Evolutionary conservation across 35 echinoderm and acorn worm species (phyloP).

Genomic region (Hemicentrotus pulcherrimus): DNA sequence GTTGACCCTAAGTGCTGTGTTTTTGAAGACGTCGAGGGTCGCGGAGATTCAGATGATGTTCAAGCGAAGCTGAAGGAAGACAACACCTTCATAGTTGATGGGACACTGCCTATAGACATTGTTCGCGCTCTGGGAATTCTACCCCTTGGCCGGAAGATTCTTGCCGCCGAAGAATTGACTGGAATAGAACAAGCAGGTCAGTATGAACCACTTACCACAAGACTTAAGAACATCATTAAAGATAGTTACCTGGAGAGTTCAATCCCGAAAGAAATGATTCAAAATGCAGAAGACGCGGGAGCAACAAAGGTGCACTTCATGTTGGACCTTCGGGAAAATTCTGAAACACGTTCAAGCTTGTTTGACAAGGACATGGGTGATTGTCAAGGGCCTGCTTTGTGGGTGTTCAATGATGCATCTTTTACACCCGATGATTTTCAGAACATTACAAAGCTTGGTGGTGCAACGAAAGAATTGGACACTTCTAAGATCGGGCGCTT

Average conservation of each 20-base stretch:
- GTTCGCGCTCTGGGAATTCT: not conserved
- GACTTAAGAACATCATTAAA: conserved; percentile 13
- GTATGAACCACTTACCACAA: conserved; percentile 9
- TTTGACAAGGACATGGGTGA: conserved; percentile 66
- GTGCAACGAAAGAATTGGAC: conserved; percentile 63
- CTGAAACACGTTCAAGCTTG: not conserved
- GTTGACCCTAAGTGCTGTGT: not conserved
- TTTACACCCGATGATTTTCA: conserved; percentile 73
- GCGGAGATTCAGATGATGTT: not conserved
- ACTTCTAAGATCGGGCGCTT: conserved; percentile 79
- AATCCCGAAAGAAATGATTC: conserved; percentile 68
- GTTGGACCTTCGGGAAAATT: conserved; percentile 66
- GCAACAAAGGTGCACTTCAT: conserved; percentile 73
- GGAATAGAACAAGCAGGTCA: not conserved
- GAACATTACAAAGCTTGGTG: conserved; percentile 73
- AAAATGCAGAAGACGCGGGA: conserved; percentile 88
- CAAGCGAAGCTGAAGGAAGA: not conserved
- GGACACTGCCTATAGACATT: not conserved
- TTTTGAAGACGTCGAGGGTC: not conserved
- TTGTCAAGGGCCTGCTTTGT: conserved; percentile 88
- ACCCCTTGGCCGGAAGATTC: not conserved
- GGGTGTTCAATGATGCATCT: conserved; percentile 82
- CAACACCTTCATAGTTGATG: not conserved
- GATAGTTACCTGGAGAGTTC: not conserved
- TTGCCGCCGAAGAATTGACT: not conserved